Conservation (phyloP, 2,888 invertebrate genomes). For the Leptinotarsa haldemani region DNA sequence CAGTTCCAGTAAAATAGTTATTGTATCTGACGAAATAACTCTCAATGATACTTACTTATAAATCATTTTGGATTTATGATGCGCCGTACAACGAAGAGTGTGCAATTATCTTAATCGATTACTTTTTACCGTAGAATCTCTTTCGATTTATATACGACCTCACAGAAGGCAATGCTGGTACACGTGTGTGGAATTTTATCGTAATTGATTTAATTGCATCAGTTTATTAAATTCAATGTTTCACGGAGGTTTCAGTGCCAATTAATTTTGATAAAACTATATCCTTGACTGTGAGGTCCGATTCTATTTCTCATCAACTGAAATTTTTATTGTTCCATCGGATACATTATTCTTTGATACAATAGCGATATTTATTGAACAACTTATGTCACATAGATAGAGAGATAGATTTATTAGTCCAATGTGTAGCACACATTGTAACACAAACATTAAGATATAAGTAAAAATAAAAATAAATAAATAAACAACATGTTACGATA, state of each 20-base stretch:
- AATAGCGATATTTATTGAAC: no score
- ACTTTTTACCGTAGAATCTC: slow-evolving; percentile 43
- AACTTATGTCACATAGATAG: no score
- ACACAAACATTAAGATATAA: no score
- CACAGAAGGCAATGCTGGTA: slow-evolving; percentile 37
- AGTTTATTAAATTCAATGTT: slow-evolving; percentile 9
- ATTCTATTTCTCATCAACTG: no score
- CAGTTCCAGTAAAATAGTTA: slow-evolving; percentile 15
- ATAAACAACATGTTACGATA: no score
- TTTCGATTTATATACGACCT: slow-evolving; percentile 39
- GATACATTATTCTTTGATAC: no score
- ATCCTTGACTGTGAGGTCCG: not conserved
- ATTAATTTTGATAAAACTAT: slow-evolving; percentile 15
- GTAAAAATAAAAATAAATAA: no score
- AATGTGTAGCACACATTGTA: no score
- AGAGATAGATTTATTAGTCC: no score
- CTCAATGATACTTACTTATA: slow-evolving; percentile 23
- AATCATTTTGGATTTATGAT: slow-evolving; percentile 48
- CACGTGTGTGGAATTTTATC: slow-evolving; percentile 32
- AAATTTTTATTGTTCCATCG: no score
- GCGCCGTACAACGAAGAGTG: slow-evolving; percentile 34
- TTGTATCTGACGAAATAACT: slow-evolving; percentile 15
- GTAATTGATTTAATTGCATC: slow-evolving; percentile 39
- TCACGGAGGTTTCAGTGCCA: slow-evolving; percentile 17
- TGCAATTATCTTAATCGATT: slow-evolving; percentile 49